Evolutionary conservation across 2,888 invertebrate genomes (phyloP), one percentile per base, ranked within the genome.

Genomic region (Ichneumoninae sp.): DNA sequence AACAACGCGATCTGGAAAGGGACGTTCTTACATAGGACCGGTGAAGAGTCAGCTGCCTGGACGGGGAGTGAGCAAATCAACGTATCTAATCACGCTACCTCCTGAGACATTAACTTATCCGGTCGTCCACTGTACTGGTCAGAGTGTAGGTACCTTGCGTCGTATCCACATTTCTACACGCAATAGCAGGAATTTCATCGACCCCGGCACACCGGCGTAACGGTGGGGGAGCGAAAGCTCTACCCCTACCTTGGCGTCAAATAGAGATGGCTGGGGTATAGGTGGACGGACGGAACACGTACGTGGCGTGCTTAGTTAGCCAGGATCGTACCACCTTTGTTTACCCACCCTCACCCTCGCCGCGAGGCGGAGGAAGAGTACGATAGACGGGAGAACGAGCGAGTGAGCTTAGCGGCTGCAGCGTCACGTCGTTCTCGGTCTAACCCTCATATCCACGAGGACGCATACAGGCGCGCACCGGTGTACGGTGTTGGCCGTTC

Each of bases 271-370:
- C 57, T 65, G 75, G 82, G 52, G 80, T 65, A 70, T 89, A 90
- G 90, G 90, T 90, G 90, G 91, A 91, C 91, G 90, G 90, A 91
- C 91, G 91, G 91, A 91, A 91, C 44, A 44, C 90, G 91, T 90
- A 91, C 91, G 90, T 89, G 89, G 88, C 90, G 89, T 91, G 91
- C 90, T 93, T 93, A 90, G 90, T 89, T 89, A 89, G 88, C 82
- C 78, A 86, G 84, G 86, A 89, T 89, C 89, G 88, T 89, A 83
- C 82, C 89, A 90, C 89, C 90, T 90, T 90, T 89, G 88, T 90
- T 90, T 90, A 90, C 88, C 85, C 86, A 87, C 85, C 44, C 89
- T 89, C 89, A 88, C 90, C 88, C 87, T 84, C 83, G 85, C 78
- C 80, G 87, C 87, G 66, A 40, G 65, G 44, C 80, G 82, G 69